Conservation (phyloP, 1,140 invertebrate species). For the Leptestheria dahalacensis region DNA sequence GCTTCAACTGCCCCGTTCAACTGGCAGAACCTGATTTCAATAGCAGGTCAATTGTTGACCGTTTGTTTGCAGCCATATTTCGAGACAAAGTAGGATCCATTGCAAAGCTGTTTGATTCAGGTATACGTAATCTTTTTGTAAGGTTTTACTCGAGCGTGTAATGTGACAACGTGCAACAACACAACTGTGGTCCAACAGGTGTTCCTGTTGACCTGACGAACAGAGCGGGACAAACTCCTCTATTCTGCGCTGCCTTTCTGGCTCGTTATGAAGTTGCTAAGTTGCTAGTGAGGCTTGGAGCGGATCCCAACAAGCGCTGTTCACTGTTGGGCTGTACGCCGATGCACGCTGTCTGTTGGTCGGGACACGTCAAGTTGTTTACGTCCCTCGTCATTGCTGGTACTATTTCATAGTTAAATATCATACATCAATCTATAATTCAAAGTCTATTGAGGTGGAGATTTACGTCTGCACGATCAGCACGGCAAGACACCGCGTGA, state of each 20-base stretch:
- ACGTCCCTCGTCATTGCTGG: constrained; percentile 26
- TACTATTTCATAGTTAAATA: background rate
- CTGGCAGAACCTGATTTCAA: background rate
- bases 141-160: no score
- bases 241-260: constrained; percentile 30
- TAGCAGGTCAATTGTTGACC: background rate
- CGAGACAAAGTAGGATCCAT: background rate
- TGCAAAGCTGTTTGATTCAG: background rate
- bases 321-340: constrained; percentile 27
- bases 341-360: constrained; percentile 30
- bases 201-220: constrained; percentile 30
- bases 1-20: background rate
- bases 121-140: no score
- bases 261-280: constrained; percentile 25
- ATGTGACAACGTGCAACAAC: no score
- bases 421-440: background rate
- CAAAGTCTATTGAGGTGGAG: constrained; percentile 23
- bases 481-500: constrained; percentile 22
- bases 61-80: background rate
- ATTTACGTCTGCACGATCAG: constrained; percentile 30
- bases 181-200: no score
- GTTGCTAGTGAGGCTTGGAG: constrained; percentile 28
- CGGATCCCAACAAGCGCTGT: constrained; percentile 30
- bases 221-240: constrained; percentile 29
- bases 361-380: constrained; percentile 27